Evolutionary conservation across 2,888 invertebrate genomes (phyloP), one percentile per base, ranked within the genome.

Genomic region (Anaspis maculata): DNA sequence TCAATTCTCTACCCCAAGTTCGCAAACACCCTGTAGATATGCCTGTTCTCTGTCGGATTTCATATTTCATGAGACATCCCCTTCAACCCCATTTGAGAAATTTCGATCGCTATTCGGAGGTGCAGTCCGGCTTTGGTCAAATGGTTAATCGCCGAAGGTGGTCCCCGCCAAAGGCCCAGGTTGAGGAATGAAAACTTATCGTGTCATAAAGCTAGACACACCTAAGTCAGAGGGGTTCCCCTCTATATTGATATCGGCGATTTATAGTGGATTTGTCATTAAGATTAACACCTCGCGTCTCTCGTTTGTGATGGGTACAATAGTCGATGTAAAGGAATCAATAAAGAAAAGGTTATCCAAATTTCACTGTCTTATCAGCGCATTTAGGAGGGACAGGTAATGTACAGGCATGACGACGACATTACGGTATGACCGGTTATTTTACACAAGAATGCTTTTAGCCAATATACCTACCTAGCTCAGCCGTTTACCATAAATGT

Each of bases 391-490:
- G 41, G 35, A 44, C 49, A 46, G 51, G 49, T 51, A 49, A 52
- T 45, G 51, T 48, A 49, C 48, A 45, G 39, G 52, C 48, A 52
- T 48, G 49, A 46, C 41, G 49, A 46, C 41, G 45, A 38, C 28
- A 38, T 31, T 38, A 38, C 38, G 38, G 31, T 34, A 34, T 42
- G 46, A 44, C 46, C 49, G 46, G 47, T 49, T 49, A 48, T 45
- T 48, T 46, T 46, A 52, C 52, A 52, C 48, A 52, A 52, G 52
- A 52, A 52, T 52, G 52, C 52, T 52, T 52, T 52, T 52, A 52
- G 46, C 52, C 50, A 50, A 52, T 52, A 51, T 49, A n/a, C n/a
- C n/a, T n/a, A n/a, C n/a, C n/a, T n/a, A 49, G 51, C 48, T 44
- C 47, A 42, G 41, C 49, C 49, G 51, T 51, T 51, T 49, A 49